Conservation (phyloP, 2,888 invertebrate species). For the Erynnis tages region DNA sequence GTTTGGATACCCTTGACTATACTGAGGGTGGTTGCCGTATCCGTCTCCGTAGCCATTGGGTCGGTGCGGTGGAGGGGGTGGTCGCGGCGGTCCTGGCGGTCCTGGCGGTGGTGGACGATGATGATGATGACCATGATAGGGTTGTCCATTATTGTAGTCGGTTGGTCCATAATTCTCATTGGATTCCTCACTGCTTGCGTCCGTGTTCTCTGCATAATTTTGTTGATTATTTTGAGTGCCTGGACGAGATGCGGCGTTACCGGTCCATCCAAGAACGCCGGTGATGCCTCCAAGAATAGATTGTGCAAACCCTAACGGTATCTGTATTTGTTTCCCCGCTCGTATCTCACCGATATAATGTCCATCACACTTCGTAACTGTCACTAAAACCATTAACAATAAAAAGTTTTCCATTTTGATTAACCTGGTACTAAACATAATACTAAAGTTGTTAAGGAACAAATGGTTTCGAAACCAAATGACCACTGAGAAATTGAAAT, state of each 20-base stretch:
- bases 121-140: not conserved
- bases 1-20: not conserved
- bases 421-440: not conserved
- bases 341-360: not conserved
- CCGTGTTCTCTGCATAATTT: not conserved
- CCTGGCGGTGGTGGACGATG: not conserved
- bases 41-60: not conserved
- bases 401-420: slow-evolving; percentile 5
- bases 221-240: slow-evolving; percentile 1
- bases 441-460: too few relatives aligned
- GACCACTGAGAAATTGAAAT: too few relatives aligned
- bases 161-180: too few relatives aligned
- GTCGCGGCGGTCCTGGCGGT: not conserved
- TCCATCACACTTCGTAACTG: slow-evolving; percentile 15
- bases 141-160: not conserved
- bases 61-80: not conserved
- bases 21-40: slow-evolving; percentile 1
- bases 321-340: not conserved
- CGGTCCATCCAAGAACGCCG: too few relatives aligned
- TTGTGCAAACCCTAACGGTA: slow-evolving; percentile 5
- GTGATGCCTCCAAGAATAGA: slow-evolving; percentile 15
- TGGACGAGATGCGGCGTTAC: not conserved
- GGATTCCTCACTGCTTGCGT: not conserved
- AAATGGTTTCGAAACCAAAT: too few relatives aligned
- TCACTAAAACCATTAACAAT: slow-evolving; percentile 1